Conservation (phyloP, 2,797 vertebrate genomes). For the Poecilia picta region DNA sequence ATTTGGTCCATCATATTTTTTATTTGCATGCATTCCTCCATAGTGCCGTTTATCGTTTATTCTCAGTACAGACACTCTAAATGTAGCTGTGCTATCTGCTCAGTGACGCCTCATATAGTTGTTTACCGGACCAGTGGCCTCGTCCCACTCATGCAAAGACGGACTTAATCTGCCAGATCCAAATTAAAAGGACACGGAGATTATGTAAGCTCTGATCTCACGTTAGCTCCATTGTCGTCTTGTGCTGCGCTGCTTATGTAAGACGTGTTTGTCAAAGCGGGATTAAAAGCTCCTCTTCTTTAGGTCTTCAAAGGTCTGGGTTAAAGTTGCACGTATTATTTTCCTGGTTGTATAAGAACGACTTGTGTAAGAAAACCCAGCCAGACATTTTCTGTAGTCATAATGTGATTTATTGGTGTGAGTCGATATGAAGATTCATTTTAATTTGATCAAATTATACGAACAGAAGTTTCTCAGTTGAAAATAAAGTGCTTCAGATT, state of each 20-base stretch:
- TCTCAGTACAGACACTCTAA: neutral
- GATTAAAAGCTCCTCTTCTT: conserved; percentile 59
- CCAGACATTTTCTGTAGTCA: neutral
- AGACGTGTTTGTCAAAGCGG: conserved; percentile 52
- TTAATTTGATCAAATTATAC: neutral
- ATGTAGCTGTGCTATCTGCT: neutral
- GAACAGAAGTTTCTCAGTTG: neutral
- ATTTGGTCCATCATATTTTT: neutral
- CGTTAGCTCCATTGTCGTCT: conserved; percentile 22
- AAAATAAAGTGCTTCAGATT: neutral
- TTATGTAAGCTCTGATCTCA: conserved; percentile 50
- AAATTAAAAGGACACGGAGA: conserved; percentile 29
- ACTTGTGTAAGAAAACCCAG: neutral
- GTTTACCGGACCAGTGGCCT: neutral
- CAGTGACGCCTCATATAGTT: neutral
- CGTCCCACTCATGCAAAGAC: conserved; percentile 8
- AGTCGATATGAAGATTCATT: neutral
- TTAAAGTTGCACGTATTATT: conserved; percentile 37
- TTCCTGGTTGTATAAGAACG: conserved; percentile 1
- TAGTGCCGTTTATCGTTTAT: neutral
- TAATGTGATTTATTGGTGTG: neutral
- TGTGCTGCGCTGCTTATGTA: conserved; percentile 35
- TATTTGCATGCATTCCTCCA: neutral
- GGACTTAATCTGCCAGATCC: conserved; percentile 11
- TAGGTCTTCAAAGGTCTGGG: conserved; percentile 55